These are phyloP conservation scores for Incurvaria masculella DNA, from an alignment of 2,888 invertebrate species.

Conservation along the genomic window DNA sequence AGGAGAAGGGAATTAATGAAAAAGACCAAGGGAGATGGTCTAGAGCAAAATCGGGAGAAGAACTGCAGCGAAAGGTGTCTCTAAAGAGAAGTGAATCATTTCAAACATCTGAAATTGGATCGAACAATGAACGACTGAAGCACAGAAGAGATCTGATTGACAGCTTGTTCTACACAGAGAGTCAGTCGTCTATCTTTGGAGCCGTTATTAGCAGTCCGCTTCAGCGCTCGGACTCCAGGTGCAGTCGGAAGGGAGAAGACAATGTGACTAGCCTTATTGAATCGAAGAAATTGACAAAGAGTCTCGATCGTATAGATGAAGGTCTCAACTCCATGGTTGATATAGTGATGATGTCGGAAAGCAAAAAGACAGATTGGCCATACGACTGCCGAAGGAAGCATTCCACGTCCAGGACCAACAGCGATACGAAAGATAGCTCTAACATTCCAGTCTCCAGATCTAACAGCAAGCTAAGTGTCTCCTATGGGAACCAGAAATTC, in stretches of 20 bases:
- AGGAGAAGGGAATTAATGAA: conserved; percentile 30
- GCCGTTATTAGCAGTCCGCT: conserved; percentile 18
- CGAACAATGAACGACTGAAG: conserved; percentile 21
- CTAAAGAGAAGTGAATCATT: conserved; percentile 51
- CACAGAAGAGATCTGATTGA: conserved; percentile 52
- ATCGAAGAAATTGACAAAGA: conserved; percentile 66
- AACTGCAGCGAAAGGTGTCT: conserved; percentile 32
- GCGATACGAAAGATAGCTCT: conserved; percentile 37
- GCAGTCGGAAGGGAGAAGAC: conserved; percentile 41
- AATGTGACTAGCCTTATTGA: conserved; percentile 52
- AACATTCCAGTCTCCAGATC: conserved; percentile 35
- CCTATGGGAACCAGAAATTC: conserved; percentile 20
- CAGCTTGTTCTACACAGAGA: conserved; percentile 56
- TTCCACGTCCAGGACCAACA: conserved; percentile 39
- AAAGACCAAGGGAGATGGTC: conserved; percentile 31
- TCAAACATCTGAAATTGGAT: conserved; percentile 43
- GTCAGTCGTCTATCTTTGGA: conserved; percentile 33
- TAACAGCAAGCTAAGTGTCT: conserved; percentile 24
- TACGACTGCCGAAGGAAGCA: conserved; percentile 44
- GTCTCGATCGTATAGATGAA: conserved; percentile 73
- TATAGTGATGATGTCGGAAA: conserved; percentile 62
- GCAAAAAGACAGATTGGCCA: conserved; percentile 40
- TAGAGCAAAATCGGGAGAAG: conserved; percentile 36
- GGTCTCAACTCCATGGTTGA: conserved; percentile 70
- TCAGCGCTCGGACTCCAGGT: conserved; percentile 36